A percentile compares a stretch with the other conserved stretches of the same genome.
phyloP scores from a whole-genome alignment of 2,797 vertebrate genomes.

The Taenioides sp. region DNA sequence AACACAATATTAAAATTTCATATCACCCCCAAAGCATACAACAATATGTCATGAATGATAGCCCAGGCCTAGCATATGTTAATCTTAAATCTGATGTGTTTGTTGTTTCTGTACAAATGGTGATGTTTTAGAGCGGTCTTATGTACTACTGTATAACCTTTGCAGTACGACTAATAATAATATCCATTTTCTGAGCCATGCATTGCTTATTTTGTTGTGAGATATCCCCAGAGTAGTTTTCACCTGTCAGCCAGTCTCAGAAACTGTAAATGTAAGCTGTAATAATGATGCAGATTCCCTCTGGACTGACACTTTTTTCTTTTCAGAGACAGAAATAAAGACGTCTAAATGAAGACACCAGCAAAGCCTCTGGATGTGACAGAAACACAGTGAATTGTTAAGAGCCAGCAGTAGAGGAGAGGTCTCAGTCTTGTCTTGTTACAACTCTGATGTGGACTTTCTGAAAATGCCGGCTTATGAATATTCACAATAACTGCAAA shows the following conservation, averaged over 20 bases:
- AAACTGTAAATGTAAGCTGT: neutral
- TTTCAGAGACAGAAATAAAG: conserved; percentile 31
- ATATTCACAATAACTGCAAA: conserved; percentile 51
- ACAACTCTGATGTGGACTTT: conserved; percentile 48
- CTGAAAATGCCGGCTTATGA: conserved; percentile 53
- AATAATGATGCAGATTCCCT: conserved; percentile 13
- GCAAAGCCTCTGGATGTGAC: conserved; percentile 48
- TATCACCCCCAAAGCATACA: too few relatives aligned
- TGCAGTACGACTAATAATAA: too few relatives aligned
- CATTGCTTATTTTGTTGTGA: conserved; percentile 14
- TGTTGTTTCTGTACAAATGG: too few relatives aligned
- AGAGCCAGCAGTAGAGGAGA: conserved; percentile 29
- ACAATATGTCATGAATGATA: too few relatives aligned
- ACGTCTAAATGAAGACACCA: conserved; percentile 53
- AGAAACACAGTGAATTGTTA: conserved; percentile 43
- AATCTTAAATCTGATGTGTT: too few relatives aligned
- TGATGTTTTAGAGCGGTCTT: too few relatives aligned
- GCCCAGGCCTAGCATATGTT: too few relatives aligned
- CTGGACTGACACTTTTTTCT: conserved; percentile 9
- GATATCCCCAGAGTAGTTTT: neutral
- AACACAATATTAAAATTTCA: too few relatives aligned
- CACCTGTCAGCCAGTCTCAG: neutral
- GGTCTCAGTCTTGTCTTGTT: conserved; percentile 45
- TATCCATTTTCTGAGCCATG: too few relatives aligned
- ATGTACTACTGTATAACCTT: too few relatives aligned